These are phyloP conservation scores for Pipistrellus pipistrellus DNA, from an alignment of 2,797 vertebrate genomes.

Conservation along the genomic window DNA sequence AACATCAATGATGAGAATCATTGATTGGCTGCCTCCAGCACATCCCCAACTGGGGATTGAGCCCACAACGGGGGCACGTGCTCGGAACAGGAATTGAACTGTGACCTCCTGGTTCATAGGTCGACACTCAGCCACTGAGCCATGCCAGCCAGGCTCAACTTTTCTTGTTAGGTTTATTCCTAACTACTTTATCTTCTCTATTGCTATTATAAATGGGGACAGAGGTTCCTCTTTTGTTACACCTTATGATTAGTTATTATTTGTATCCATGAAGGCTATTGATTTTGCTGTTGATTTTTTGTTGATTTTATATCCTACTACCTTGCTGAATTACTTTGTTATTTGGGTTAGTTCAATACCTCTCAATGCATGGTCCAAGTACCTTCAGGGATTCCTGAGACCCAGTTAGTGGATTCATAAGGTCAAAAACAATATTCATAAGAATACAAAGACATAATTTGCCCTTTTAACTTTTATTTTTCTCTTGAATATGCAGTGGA, in stretches of 20 bases:
- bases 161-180: conserved; percentile 53
- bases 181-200: conserved; percentile 39
- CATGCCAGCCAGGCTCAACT: neutral
- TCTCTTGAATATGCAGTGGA: neutral
- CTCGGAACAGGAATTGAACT: neutral
- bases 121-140: neutral
- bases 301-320: conserved; percentile 2
- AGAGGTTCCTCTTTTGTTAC: neutral
- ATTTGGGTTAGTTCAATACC: neutral
- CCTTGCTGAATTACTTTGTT: conserved; percentile 9
- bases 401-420: conserved; percentile 5
- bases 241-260: conserved; percentile 1
- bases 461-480: conserved; percentile 39
- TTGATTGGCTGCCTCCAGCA: neutral
- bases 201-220: neutral
- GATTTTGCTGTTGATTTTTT: neutral
- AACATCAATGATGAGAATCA: neutral
- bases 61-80: neutral
- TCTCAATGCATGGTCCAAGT: neutral
- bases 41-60: neutral
- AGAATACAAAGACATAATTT: conserved; percentile 40
- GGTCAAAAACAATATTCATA: conserved; percentile 13
- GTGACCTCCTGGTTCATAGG: neutral
- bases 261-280: neutral
- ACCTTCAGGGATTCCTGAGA: neutral